Evolutionary conservation across 1,140 invertebrate species (phyloP), one percentile per base, ranked within the genome.

Genomic region (Hylyphantes graminicola): DNA sequence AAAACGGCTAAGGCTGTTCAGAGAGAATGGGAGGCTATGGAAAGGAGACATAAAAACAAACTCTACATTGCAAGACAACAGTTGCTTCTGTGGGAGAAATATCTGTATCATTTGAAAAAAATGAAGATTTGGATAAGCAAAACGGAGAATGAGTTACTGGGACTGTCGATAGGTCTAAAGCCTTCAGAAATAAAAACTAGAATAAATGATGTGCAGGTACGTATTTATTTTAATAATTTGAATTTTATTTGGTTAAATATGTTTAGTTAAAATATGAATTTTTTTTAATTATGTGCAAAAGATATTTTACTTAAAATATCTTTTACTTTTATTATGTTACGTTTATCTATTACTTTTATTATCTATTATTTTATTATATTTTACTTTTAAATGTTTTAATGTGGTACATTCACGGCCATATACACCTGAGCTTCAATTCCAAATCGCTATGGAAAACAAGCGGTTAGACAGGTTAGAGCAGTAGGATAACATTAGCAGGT

Each of bases 41-140:
- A 74, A 7, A 74, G 2, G 13, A 12, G 8, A n/a, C 57, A 74
- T n/a, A 7, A 57, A 74, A 12, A 12, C 19, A 74, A 74, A 74
- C 13, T 57, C 13, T 19, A 35, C 35, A 21, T 57, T 57, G 8
- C 51, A 57, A 74, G 15, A 13, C 35, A 12, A 55, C 53, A 13
- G 13, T n/a, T 74, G 15, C n/a, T 12, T 74, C 19, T 57, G 4
- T 74, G 72, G 72, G 53, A 74, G 15, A 74, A 35, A 13, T 74
- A 57, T 48, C 12, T 74, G 11, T 50, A 74, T 74, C 35, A 21
- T 57, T 53, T 54, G 4, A 70, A 53, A 17, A 51, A 70, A 53
- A 48, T 70, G n/a, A 70, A 70, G 19, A 70, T 70, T 10, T 50
- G 68, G 68, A 70, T 53, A 21, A 13, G n/a, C 19, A 70, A 53